Evolutionary conservation across 2,888 invertebrate genomes (phyloP), one percentile per base, ranked within the genome.

Genomic region (Drosophila cracens): DNA sequence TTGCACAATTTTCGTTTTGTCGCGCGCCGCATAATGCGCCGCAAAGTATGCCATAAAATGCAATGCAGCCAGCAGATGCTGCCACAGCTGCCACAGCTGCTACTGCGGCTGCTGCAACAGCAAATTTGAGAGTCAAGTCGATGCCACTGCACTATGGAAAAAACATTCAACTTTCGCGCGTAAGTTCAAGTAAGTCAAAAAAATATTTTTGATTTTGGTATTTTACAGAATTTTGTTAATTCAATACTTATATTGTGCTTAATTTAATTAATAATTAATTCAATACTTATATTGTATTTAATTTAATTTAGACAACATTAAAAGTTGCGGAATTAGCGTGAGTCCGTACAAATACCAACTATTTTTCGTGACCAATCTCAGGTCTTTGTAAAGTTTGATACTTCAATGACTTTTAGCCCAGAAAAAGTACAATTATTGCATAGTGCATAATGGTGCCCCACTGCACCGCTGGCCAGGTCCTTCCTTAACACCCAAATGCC

Each of bases 11-110:
- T 79, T 82, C 83, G 81, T 81, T 89, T 79, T 76, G 76, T 79
- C 89, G 84, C 81, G 81, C 81, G 82, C 88, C 87, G 77, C 87
- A 85, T 87, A 89, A 85, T 83, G 82, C 84, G 87, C 87, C 89
- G 73, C 89, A 89, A 89, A 85, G 83, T 89, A 83, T 89, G 81
- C 84, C 84, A 83, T 74, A 73, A 81, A 81, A 79, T 79, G 79
- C 81, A 81, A 68, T 69, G 62, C 66, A 69, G 64, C 46, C 75
- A 58, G 49, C 29, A 51, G 51, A 51, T 51, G 51, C n/a, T 51
- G 51, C 51, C 29, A 29, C 51, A 16, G 46, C 46, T 46, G 46
- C 27, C 18, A 11, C 29, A 13, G 46, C 56, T 58, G 62, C 38
- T 18, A 18, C 38, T 8, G 53, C 62, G 3, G 38, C 70, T 63